These are phyloP conservation scores for Acromyrmex heyeri DNA, from an alignment of 1,140 invertebrate genomes.

Conservation along the genomic window DNA sequence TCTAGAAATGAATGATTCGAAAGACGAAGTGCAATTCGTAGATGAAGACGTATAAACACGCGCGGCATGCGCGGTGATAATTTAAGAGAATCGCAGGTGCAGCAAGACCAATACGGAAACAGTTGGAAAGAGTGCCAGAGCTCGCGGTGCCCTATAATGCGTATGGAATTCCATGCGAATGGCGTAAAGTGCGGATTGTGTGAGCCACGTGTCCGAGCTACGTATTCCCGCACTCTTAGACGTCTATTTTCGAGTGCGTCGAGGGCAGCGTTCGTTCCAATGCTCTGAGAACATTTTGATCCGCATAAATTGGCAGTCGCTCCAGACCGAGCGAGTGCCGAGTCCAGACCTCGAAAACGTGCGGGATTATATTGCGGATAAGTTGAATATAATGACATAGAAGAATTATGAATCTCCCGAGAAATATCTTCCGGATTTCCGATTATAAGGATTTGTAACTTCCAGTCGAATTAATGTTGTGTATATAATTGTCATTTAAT, in stretches of 20 bases:
- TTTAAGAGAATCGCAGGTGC: not conserved
- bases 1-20: not conserved
- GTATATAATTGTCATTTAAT: not conserved
- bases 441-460: not conserved
- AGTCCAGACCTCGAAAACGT: not conserved
- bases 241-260: conserved; percentile 69
- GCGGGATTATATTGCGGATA: not conserved
- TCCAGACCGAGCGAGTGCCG: not conserved
- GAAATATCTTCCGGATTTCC: not conserved
- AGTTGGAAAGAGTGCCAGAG: not conserved
- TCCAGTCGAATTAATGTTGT: not conserved
- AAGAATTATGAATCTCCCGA: not conserved
- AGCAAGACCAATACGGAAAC: conserved; percentile 31
- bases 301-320: conserved; percentile 17
- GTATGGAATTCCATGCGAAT: conserved; percentile 45
- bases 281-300: conserved; percentile 18
- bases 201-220: conserved; percentile 58
- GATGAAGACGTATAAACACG: not conserved
- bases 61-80: not conserved
- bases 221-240: conserved; percentile 58
- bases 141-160: not conserved
- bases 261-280: conserved; percentile 33
- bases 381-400: not conserved
- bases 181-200: conserved; percentile 33
- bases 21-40: not conserved